Percentiles rank a stretch among this genome's conserved stretches.
Evolutionary conservation across 53 echinoderm and acorn worm species (phyloP).

Genomic region (Holothuria leucospilota): DNA sequence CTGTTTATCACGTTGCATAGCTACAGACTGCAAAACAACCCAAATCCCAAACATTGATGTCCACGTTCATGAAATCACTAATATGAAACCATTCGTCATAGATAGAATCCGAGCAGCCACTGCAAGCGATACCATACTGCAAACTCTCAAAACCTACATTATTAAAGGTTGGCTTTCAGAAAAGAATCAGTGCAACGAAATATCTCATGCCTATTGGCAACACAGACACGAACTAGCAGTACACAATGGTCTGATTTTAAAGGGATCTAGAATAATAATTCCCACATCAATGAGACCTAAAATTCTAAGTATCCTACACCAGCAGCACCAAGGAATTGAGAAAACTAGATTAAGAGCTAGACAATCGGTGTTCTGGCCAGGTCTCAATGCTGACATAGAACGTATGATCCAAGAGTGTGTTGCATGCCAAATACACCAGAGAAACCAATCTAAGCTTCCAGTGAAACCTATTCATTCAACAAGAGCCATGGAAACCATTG

Average conservation of each 20-base stretch:
- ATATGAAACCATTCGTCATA: slow-evolving; percentile 38
- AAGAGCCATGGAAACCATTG: slow-evolving; percentile 50
- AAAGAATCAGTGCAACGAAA: slow-evolving; percentile 20
- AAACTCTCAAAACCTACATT: slow-evolving; percentile 9
- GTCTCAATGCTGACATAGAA: slow-evolving; percentile 43
- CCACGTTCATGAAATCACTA: slow-evolving; percentile 30
- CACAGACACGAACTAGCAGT: slow-evolving; percentile 45
- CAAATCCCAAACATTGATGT: too few species aligned
- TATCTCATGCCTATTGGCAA: too few species aligned
- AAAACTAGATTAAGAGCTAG: too few species aligned
- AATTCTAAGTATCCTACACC: slow-evolving; percentile 25
- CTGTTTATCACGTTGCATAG: slow-evolving; percentile 23
- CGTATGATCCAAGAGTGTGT: slow-evolving; percentile 32
- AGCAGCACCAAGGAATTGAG: slow-evolving; percentile 47
- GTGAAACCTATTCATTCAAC: too few species aligned
- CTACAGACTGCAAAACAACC: slow-evolving; percentile 25
- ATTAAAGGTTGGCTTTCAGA: slow-evolving; percentile 4
- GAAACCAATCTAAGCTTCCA: slow-evolving; percentile 50
- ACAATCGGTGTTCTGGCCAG: slow-evolving; percentile 40
- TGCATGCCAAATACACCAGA: slow-evolving; percentile 24
- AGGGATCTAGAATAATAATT: too few species aligned
- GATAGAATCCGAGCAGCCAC: slow-evolving; percentile 48
- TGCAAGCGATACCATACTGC: slow-evolving; percentile 18
- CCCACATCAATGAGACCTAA: slow-evolving; percentile 40
- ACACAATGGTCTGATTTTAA: too few species aligned